Base-by-base conservation (phyloP, 2,113 vertebrate genomes). In the Elephas maximus region DNA sequence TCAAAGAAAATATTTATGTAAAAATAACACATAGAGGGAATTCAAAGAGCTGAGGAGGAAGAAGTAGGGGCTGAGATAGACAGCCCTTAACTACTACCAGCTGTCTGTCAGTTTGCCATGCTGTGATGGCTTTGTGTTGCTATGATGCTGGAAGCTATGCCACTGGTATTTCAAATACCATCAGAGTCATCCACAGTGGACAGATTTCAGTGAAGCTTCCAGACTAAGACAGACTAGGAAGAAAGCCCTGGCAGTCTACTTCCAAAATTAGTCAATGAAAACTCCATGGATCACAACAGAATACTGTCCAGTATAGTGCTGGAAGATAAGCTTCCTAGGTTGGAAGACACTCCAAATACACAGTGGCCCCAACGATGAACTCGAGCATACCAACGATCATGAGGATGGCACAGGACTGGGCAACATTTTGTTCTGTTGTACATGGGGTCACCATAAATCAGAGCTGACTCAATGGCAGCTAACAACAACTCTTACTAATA, bases 1-100 rank as follows among this genome's bases (percentile, higher is more conserved):
- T 84, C 96, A 97, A 98, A 98, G 97, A 98, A 98, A 90, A 65
- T 95, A 94, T 97, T 96, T 97, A 85, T 95, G 85, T 69, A 97
- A 95, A 91, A 97, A 94, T 83, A 84, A 95, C 37, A 96, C 86
- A 88, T 94, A 97, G 97, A 97, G 92, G 94, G 89, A 96, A 97
- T 97, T 89, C 79, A 76, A 97, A 86, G 92, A 94, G 91, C 0
- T 10, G 20, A 93, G 78, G 94, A 81, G 85, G 95, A 78, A 95
- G 93, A 92, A 69, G 48, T 9, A 10, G n/a, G 67, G 20, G 57
- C 23, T 14, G 67, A 90, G 65, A 33, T 20, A 63, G 57, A 71
- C 7, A 65, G 26, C 17, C 24, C 11, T 14, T 53, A 26, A 48
- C 14, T 5, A n/a, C 37, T 74, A 6, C n/a, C 37, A 41, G 15